Evolutionary conservation across 2,113 vertebrate genomes (phyloP).

Genomic region (Eulemur macaco): DNA sequence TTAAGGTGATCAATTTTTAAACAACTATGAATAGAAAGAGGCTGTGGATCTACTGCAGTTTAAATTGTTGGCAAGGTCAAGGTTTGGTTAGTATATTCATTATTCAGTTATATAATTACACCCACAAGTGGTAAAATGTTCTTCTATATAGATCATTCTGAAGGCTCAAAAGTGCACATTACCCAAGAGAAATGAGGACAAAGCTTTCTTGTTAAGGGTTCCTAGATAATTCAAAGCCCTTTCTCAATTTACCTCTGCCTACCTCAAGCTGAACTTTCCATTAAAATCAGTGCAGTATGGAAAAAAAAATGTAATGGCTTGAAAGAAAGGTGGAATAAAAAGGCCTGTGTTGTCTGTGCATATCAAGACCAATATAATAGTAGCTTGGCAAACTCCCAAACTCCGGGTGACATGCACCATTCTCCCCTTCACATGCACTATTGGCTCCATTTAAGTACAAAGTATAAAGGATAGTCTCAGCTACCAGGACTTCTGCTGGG

Average conservation of each 20-base stretch:
- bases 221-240: not conserved
- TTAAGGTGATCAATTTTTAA: not conserved
- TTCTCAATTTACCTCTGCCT: constrained; percentile 1
- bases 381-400: not conserved
- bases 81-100: not conserved
- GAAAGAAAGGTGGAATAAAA: not conserved
- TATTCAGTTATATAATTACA: constrained; percentile 28
- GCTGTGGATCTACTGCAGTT: not conserved
- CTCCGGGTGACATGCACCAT: not conserved
- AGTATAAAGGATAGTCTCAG: not conserved
- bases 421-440: not conserved
- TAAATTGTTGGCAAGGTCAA: not conserved
- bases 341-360: not conserved
- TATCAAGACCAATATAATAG: not conserved
- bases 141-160: not conserved
- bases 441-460: not conserved
- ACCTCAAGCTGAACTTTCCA: not conserved
- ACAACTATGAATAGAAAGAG: not conserved
- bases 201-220: not conserved
- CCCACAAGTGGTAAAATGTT: not conserved
- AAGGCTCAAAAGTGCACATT: not conserved
- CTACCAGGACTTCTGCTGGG: not conserved
- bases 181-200: constrained; percentile 25
- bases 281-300: not conserved
- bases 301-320: not conserved